Evolutionary conservation across 1,140 invertebrate genomes (phyloP).

Genomic region (Drosophila pandora): DNA sequence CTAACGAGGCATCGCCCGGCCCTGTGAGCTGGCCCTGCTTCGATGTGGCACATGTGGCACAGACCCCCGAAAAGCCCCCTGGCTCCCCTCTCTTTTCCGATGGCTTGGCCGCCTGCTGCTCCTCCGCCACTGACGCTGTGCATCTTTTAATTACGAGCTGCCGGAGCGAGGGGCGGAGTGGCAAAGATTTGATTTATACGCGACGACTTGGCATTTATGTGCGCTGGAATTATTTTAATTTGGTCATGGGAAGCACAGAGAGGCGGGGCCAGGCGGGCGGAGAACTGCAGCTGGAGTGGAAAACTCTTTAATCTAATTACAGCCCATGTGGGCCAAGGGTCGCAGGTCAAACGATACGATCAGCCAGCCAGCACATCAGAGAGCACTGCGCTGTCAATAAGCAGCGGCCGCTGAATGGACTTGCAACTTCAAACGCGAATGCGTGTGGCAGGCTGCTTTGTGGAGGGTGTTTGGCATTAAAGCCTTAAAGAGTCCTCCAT

Average conservation of each 20-base stretch:
- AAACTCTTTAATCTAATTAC: constrained; percentile 46
- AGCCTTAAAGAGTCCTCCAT: too few species aligned
- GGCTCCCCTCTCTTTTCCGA: background rate
- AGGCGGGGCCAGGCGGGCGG: background rate
- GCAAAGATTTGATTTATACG: constrained; percentile 69
- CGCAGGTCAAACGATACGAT: constrained; percentile 17
- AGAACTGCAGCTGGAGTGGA: background rate
- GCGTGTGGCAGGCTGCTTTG: too few species aligned
- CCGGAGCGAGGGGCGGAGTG: constrained; percentile 20
- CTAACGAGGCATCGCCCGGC: too few species aligned
- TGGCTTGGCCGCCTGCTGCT: constrained; percentile 21
- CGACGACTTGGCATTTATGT: constrained; percentile 70
- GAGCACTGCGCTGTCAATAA: constrained; percentile 19
- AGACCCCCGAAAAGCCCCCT: constrained; percentile 20
- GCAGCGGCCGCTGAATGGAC: constrained; percentile 7
- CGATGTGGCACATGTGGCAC: constrained; percentile 22
- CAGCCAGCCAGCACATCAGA: background rate
- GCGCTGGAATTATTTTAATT: constrained; percentile 73
- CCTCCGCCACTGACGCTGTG: constrained; percentile 24
- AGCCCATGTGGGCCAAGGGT: constrained; percentile 37
- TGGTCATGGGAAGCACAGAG: constrained; percentile 20
- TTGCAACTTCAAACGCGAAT: too few species aligned
- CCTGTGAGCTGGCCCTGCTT: too few species aligned
- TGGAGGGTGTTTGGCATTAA: too few species aligned
- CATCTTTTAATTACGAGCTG: constrained; percentile 52